Evolutionary conservation across 2,797 vertebrate genomes (phyloP), one percentile per base, ranked within the genome.

Genomic region (Syngnathus rostellatus): DNA sequence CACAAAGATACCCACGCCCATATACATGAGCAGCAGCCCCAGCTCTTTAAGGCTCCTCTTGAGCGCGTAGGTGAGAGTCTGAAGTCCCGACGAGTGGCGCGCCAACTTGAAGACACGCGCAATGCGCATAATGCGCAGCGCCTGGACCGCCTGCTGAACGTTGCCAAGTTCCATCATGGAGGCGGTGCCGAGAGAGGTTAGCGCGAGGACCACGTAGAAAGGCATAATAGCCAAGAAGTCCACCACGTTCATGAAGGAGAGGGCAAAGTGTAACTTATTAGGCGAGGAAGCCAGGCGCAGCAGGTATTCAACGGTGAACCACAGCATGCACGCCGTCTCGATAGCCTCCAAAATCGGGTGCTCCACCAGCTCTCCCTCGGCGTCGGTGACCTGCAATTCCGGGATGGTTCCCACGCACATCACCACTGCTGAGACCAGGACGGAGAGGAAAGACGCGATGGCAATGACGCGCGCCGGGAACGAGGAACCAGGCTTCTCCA

Each of bases 341-440:
- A 99, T 95, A 73, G 85, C 93, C 76, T 97, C 95, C 78, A 98
- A 79, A 11, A 83, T 89, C 0, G 97, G 97, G 73, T 98, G 95
- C 72, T 99, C 97, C 78, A 93, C 85, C 1, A 88, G 92, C 62
- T 95, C 93, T 8, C 94, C 95, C 12, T 95, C 94, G 0, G 79
- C 76, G 37, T 96, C 93, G 62, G 85, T 62, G 1, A 97, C 90
- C 84, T 98, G 97, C 38, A 98, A 85, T 77, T 98, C 97, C 0
- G 97, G 97, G 63, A 98, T 93, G 68, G 97, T 99, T 7, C 95
- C 95, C 72, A 97, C 64, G 69, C 96, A 99, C 97, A 99, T 96
- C 70, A 97, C 95, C 25, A 95, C 85, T 0, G 97, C 97, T 0
- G 97, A 98, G 8, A 92, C 80, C 43, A 98, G 86, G 74, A 98